phyloP scores from a whole-genome alignment of 2,888 invertebrate species.

The Yponomeuta plumbellus region DNA sequence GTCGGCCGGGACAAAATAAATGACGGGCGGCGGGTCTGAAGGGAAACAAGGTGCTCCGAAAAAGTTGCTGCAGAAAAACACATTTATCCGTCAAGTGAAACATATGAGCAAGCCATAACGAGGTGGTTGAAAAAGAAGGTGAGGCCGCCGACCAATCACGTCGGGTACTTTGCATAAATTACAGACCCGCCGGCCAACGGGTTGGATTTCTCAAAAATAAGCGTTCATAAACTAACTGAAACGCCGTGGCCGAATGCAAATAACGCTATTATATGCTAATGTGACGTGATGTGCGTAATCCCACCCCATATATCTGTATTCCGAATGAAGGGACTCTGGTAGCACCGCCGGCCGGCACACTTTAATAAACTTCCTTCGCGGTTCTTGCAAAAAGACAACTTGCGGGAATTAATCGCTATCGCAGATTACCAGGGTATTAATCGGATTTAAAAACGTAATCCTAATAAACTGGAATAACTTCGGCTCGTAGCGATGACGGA shows the following conservation, averaged over 20 bases:
- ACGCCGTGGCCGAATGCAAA: slow-evolving; percentile 61
- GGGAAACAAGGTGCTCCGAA: slow-evolving; percentile 22
- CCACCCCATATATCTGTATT: slow-evolving; percentile 48
- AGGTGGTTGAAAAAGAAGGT: slow-evolving; percentile 41
- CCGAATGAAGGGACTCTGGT: slow-evolving; percentile 34
- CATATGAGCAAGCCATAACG: slow-evolving; percentile 42
- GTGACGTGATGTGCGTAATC: slow-evolving; percentile 60
- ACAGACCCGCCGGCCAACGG: slow-evolving; percentile 47
- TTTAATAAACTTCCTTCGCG: slow-evolving; percentile 32
- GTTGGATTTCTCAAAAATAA: slow-evolving; percentile 65
- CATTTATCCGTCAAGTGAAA: slow-evolving; percentile 34
- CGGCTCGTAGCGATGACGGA: neutral
- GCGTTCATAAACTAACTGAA: slow-evolving; percentile 62
- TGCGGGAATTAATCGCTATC: slow-evolving; percentile 13
- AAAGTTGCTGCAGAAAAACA: slow-evolving; percentile 29
- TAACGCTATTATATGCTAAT: slow-evolving; percentile 72
- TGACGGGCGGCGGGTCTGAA: slow-evolving; percentile 22
- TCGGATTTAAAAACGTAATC: slow-evolving; percentile 19
- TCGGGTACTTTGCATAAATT: slow-evolving; percentile 70
- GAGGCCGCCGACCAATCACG: slow-evolving; percentile 55
- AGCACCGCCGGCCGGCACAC: neutral
- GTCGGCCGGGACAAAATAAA: slow-evolving; percentile 18
- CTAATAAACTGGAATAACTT: neutral
- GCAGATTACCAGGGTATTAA: slow-evolving; percentile 12
- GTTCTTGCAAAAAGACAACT: slow-evolving; percentile 18